These are phyloP conservation scores for Sipha flava DNA, from an alignment of 1,140 invertebrate species.

Conservation along the genomic window DNA sequence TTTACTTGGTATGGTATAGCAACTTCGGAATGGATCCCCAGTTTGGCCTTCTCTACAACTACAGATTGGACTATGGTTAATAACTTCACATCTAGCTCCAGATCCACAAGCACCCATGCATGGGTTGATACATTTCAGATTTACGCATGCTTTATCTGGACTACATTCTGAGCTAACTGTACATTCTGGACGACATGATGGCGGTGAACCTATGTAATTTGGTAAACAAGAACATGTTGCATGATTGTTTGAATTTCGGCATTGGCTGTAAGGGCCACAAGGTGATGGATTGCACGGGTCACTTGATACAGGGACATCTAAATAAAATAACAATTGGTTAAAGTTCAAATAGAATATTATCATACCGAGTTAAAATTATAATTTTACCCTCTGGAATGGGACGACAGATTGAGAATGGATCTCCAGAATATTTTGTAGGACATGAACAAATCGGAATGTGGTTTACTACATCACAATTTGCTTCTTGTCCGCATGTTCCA, in stretches of 20 bases:
- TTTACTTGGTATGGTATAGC: conserved; percentile 52
- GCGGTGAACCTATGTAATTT: conserved; percentile 67
- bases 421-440: conserved; percentile 54
- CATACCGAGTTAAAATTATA: background rate
- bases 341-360: background rate
- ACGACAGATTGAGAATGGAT: conserved; percentile 58
- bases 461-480: conserved; percentile 59
- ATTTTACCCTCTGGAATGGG: conserved; percentile 39
- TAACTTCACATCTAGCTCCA: conserved; percentile 73
- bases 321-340: conserved; percentile 39
- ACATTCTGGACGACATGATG: conserved; percentile 72
- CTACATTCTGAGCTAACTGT: conserved; percentile 70
- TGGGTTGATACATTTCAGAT: conserved; percentile 77
- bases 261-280: conserved; percentile 71
- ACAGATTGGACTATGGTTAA: conserved; percentile 76
- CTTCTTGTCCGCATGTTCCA: conserved; percentile 61
- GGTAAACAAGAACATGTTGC: conserved; percentile 71
- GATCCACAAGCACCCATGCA: conserved; percentile 72
- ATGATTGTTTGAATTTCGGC: conserved; percentile 56
- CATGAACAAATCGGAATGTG: conserved; percentile 66
- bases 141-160: conserved; percentile 67
- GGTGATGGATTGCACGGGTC: conserved; percentile 63
- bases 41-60: conserved; percentile 69
- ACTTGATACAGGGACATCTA: conserved; percentile 42
- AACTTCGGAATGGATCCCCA: conserved; percentile 75